Percentiles rank a stretch among this genome's conserved stretches.
Conservation (phyloP, 2,113 vertebrate species). For the Vireo altiloquus region DNA sequence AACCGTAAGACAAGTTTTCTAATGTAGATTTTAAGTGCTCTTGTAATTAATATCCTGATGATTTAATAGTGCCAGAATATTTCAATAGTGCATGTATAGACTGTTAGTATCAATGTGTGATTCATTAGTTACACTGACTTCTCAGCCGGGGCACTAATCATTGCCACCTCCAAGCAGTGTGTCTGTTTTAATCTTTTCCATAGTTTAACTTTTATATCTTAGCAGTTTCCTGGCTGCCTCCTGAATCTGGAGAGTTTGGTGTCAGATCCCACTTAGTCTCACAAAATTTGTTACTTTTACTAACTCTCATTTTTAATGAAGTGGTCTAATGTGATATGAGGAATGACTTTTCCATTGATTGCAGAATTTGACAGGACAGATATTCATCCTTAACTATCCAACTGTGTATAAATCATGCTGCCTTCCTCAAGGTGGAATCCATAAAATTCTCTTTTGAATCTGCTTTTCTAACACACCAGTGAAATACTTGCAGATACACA, state of each 20-base stretch:
- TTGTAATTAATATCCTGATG: not conserved
- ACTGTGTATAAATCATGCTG: conserved; percentile 27
- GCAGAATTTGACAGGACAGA: not conserved
- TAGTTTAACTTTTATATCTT: not conserved
- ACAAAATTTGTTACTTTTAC: not conserved
- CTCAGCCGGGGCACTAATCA: not conserved
- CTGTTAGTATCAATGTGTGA: not conserved
- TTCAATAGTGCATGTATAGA: not conserved
- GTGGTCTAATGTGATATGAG: not conserved
- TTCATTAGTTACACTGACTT: not conserved
- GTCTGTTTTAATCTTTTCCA: conserved; percentile 7
- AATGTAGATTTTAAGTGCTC: not conserved
- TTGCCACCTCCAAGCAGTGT: not conserved
- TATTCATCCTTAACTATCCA: not conserved
- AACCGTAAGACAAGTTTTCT: not conserved
- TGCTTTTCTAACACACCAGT: not conserved
- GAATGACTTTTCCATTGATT: conserved; percentile 4
- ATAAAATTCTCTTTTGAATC: conserved; percentile 25
- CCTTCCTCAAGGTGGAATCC: conserved; percentile 43
- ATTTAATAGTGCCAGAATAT: not conserved
- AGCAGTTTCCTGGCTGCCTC: not conserved
- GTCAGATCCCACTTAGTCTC: not conserved
- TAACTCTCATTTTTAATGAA: conserved; percentile 13
- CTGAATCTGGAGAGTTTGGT: not conserved
- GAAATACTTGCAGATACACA: not conserved